Percentiles rank a stretch among this genome's conserved stretches.
Conservation (phyloP, 2,888 invertebrate species). For the Anarsia innoxiella region DNA sequence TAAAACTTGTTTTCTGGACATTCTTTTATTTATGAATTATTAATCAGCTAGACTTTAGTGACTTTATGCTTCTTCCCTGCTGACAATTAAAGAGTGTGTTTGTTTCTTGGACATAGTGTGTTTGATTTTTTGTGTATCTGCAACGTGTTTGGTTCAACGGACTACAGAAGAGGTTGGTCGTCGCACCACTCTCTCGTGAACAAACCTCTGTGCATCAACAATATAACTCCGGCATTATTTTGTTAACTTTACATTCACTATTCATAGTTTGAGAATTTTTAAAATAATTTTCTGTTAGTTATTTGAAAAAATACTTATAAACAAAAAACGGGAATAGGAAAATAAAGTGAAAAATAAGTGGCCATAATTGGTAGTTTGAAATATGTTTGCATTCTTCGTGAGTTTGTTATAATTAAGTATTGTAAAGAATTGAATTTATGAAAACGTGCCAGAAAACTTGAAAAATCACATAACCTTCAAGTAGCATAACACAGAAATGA, state of each 20-base stretch:
- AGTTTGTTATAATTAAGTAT: no score
- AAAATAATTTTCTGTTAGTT: no score
- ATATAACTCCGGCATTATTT: constrained; percentile 50
- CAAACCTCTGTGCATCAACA: constrained; percentile 54
- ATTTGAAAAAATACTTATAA: no score
- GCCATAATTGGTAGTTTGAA: no score
- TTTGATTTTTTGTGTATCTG: constrained; percentile 69
- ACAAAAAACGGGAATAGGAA: no score
- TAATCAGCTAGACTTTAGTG: constrained; percentile 34
- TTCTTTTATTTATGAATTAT: constrained; percentile 25
- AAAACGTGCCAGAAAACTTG: no score
- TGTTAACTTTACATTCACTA: constrained; percentile 10
- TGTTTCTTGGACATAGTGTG: constrained; percentile 36
- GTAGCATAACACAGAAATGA: no score
- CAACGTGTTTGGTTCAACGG: constrained; percentile 75
- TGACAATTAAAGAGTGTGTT: constrained; percentile 45
- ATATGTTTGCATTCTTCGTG: no score
- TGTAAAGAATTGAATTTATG: no score
- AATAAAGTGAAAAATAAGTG: no score
- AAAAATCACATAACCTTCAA: no score
- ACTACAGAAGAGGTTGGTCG: constrained; percentile 70
- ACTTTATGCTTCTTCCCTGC: constrained; percentile 25
- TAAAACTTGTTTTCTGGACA: constrained; percentile 46
- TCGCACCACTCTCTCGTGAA: constrained; percentile 50
- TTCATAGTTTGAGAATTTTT: no score